phyloP scores from a whole-genome alignment of 2,797 vertebrate genomes.

The Macrochelys suwanniensis region DNA sequence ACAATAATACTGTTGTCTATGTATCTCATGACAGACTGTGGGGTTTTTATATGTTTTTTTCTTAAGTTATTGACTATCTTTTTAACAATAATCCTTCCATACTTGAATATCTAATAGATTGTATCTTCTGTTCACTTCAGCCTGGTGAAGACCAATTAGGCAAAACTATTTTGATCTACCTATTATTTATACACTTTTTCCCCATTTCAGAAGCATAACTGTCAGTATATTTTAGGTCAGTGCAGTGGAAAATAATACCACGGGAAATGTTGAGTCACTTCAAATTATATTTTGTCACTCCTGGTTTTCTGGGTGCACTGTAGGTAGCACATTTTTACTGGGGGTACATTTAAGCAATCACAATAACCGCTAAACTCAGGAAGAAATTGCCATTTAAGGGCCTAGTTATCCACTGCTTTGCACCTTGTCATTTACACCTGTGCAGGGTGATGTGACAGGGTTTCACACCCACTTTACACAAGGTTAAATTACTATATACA shows the following conservation, averaged over 20 bases:
- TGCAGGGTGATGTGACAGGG: background rate
- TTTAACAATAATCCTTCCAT: slow-evolving; percentile 13
- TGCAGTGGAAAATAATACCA: slow-evolving; percentile 67
- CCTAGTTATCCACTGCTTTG: background rate
- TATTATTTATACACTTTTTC: slow-evolving; percentile 58
- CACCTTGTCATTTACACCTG: background rate
- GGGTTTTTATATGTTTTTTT: slow-evolving; percentile 20
- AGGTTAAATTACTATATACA: background rate
- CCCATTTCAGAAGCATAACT: background rate
- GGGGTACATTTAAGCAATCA: slow-evolving; percentile 10
- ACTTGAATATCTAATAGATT: slow-evolving; percentile 40
- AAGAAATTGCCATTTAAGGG: background rate
- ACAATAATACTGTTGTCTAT: background rate
- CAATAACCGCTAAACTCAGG: background rate
- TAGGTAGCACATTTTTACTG: slow-evolving; percentile 21
- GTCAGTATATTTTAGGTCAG: slow-evolving; percentile 60
- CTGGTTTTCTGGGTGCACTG: slow-evolving; percentile 16
- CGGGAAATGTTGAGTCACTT: slow-evolving; percentile 63
- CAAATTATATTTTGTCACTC: slow-evolving; percentile 59
- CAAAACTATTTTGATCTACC: slow-evolving; percentile 55
- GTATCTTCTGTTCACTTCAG: slow-evolving; percentile 43
- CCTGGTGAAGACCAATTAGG: slow-evolving; percentile 40
- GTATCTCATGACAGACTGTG: background rate
- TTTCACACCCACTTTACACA: background rate
- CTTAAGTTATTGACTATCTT: slow-evolving; percentile 32